phyloP scores from a whole-genome alignment of 2,888 invertebrate genomes.

The Oscheius sp. region DNA sequence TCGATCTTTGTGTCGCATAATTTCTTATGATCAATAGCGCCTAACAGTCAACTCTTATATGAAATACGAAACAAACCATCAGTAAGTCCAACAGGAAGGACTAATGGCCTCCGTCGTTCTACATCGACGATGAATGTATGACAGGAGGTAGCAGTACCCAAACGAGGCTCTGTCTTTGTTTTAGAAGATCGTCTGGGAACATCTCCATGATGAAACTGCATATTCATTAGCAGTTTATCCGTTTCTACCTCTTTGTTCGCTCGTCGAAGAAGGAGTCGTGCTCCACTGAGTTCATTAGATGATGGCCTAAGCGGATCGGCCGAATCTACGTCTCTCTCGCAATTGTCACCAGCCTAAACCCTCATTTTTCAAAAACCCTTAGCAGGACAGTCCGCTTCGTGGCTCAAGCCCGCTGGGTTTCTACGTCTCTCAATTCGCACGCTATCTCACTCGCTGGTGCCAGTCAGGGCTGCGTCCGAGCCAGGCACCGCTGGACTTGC shows the following conservation, averaged over 20 bases:
- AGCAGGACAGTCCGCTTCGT: constrained; percentile 6
- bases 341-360: constrained; percentile 41
- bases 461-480: constrained; percentile 17
- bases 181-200: not conserved
- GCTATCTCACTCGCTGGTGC: constrained; percentile 21
- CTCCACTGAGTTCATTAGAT: constrained; percentile 51
- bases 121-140: constrained; percentile 53
- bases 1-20: constrained; percentile 30
- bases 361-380: not conserved
- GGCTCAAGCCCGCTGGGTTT: constrained; percentile 7
- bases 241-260: constrained; percentile 40
- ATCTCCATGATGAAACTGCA: constrained; percentile 5
- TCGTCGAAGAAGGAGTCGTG: constrained; percentile 45
- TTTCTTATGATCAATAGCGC: constrained; percentile 47
- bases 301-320: constrained; percentile 49
- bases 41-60: not conserved
- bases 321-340: constrained; percentile 51
- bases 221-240: not conserved
- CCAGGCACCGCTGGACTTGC: constrained; percentile 23
- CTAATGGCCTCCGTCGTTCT: constrained; percentile 41
- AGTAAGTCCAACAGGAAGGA: constrained; percentile 45
- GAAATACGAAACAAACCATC: constrained; percentile 32
- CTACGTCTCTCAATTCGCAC: constrained; percentile 18
- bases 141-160: constrained; percentile 51
- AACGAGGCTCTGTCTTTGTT: not conserved